phyloP scores from a whole-genome alignment of 2,797 vertebrate species.

The Pogoniulus pusillus region DNA sequence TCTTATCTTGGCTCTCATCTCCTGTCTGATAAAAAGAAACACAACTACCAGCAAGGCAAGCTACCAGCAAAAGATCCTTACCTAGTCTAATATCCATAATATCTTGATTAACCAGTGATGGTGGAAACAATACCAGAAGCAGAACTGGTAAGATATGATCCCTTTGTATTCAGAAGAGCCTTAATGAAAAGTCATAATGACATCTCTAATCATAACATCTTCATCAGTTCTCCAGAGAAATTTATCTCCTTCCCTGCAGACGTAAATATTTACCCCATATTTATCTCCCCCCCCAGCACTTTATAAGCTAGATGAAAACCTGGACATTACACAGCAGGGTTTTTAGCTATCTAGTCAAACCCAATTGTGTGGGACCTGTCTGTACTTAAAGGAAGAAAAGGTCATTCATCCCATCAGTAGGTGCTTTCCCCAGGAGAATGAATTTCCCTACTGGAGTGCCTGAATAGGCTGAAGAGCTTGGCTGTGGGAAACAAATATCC shows the following conservation, averaged over 20 bases:
- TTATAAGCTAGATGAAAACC: not conserved
- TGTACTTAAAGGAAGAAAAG: slow-evolving; percentile 1
- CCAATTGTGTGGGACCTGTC: not conserved
- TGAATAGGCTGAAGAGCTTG: not conserved
- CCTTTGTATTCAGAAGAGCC: not conserved
- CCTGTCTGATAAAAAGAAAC: slow-evolving; percentile 20
- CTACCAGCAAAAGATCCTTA: slow-evolving; percentile 5
- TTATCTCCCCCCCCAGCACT: not conserved
- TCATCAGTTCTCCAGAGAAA: not conserved
- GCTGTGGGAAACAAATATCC: not conserved
- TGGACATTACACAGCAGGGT: not conserved
- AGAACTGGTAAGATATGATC: not conserved
- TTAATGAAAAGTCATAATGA: slow-evolving; percentile 10
- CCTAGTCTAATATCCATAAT: not conserved
- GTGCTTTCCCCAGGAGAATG: slow-evolving; percentile 5
- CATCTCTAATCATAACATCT: not conserved
- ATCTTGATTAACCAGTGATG: not conserved
- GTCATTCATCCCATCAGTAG: not conserved
- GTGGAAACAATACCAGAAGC: slow-evolving; percentile 5
- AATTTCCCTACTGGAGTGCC: slow-evolving; percentile 17
- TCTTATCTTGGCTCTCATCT: slow-evolving; percentile 13
- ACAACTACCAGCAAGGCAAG: not conserved
- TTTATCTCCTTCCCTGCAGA: slow-evolving; percentile 4
- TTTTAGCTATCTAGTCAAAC: slow-evolving; percentile 1
- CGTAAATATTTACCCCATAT: not conserved